phyloP scores from a whole-genome alignment of 2,888 invertebrate genomes.

The Heteropelma amictum region DNA sequence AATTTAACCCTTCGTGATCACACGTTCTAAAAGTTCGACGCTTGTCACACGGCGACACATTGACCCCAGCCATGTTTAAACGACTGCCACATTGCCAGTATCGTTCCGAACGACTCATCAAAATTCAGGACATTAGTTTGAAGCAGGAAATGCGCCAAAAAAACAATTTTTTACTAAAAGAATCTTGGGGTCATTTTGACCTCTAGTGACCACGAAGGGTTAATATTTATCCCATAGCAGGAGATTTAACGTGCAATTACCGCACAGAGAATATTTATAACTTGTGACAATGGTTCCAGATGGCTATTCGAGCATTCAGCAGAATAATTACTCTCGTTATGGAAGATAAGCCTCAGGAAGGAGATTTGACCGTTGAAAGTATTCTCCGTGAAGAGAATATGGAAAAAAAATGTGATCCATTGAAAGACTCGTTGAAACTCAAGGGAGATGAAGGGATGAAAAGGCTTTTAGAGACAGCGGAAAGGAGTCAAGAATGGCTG shows the following conservation, averaged over 20 bases:
- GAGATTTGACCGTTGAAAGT: constrained; percentile 14
- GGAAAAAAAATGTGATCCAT: constrained; percentile 61
- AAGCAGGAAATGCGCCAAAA: too few relatives aligned
- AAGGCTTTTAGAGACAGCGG: constrained; percentile 73
- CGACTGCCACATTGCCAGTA: too few relatives aligned
- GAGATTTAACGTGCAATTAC: too few relatives aligned
- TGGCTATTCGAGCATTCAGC: constrained; percentile 78
- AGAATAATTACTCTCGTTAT: constrained; percentile 78
- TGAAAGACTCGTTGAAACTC: constrained; percentile 59
- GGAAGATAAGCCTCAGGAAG: constrained; percentile 72
- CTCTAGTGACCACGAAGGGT: too few relatives aligned
- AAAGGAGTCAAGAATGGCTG: constrained; percentile 81
- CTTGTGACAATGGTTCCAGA: constrained; percentile 66
- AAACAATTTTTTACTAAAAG: too few relatives aligned
- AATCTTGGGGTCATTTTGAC: too few relatives aligned
- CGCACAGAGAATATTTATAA: not conserved
- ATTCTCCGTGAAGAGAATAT: constrained; percentile 58
- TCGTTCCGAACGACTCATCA: too few relatives aligned
- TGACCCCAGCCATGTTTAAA: too few relatives aligned
- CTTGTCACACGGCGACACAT: too few relatives aligned
- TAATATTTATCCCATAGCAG: too few relatives aligned
- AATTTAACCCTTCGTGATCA: not conserved
- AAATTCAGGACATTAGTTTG: too few relatives aligned
- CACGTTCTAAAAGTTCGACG: not conserved
- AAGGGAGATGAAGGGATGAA: constrained; percentile 72